These are phyloP conservation scores for Zoroaster sp. DNA, from an alignment of 53 echinoderm and acorn worm species.

Conservation along the genomic window DNA sequence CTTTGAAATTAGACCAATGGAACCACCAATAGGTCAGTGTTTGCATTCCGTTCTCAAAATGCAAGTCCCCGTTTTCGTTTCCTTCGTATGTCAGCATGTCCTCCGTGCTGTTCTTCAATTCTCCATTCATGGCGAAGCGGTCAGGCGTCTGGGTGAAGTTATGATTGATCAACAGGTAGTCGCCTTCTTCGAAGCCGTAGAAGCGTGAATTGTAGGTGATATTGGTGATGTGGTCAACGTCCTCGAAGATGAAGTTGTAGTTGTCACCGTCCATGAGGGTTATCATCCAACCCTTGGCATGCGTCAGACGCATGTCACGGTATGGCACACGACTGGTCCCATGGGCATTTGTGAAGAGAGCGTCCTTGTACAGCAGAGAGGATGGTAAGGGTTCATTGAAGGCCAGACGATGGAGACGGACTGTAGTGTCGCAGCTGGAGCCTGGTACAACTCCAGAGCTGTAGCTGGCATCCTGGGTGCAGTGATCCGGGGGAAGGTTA, in stretches of 20 bases:
- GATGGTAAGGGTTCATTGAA: slow-evolving; percentile 73
- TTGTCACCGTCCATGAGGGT: slow-evolving; percentile 76
- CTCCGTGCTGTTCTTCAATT: slow-evolving; percentile 64
- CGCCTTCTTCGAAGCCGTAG: slow-evolving; percentile 76
- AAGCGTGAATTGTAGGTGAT: slow-evolving; percentile 81
- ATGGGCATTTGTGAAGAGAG: slow-evolving; percentile 68
- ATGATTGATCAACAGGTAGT: slow-evolving; percentile 78
- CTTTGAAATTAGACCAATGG: too few species aligned
- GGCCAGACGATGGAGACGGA: slow-evolving; percentile 81
- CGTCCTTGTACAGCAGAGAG: slow-evolving; percentile 74
- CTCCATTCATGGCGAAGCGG: slow-evolving; percentile 47
- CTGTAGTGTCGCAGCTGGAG: slow-evolving; percentile 71
- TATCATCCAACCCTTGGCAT: slow-evolving; percentile 84
- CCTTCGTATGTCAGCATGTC: slow-evolving; percentile 56
- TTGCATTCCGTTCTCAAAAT: slow-evolving; percentile 73
- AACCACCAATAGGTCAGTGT: slow-evolving; percentile 78
- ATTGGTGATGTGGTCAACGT: slow-evolving; percentile 90
- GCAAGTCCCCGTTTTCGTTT: slow-evolving; percentile 82
- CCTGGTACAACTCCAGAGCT: slow-evolving; percentile 58
- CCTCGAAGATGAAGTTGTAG: slow-evolving; percentile 63
- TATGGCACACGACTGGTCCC: slow-evolving; percentile 62
- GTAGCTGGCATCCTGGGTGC: slow-evolving; percentile 47
- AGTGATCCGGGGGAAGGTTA: slow-evolving; percentile 75
- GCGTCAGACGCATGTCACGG: slow-evolving; percentile 84
- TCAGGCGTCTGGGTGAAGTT: slow-evolving; percentile 89